Percentiles rank a stretch among this genome's conserved stretches.
Evolutionary conservation across 2,113 vertebrate genomes (phyloP).

Genomic region (Donacobius atricapilla): DNA sequence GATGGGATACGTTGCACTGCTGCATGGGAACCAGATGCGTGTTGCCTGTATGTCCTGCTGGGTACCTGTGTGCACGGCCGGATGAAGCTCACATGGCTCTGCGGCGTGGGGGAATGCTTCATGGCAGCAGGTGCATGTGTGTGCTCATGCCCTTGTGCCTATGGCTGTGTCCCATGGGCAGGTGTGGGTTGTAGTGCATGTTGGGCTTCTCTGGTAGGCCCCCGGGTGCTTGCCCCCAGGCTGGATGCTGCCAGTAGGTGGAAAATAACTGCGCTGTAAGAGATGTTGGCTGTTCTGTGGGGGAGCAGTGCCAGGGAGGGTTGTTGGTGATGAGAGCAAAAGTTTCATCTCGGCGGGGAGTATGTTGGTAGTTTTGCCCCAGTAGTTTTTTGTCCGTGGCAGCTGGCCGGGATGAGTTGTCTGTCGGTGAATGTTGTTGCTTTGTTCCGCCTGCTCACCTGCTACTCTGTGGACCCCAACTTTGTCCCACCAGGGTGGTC

Average conservation of each 20-base stretch:
- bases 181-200: neutral
- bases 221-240: neutral
- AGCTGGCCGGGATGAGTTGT: fast-evolving
- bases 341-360: fast-evolving
- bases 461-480: neutral
- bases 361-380: neutral
- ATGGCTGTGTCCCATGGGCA: neutral
- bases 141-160: neutral
- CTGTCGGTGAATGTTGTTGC: neutral
- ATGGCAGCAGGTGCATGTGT: fast-evolving
- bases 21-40: neutral
- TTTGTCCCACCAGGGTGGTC: neutral
- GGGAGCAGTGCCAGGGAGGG: no score
- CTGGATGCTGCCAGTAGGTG: neutral
- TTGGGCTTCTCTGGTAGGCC: neutral
- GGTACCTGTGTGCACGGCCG: fast-evolving
- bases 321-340: neutral
- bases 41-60: neutral
- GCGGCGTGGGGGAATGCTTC: fast-evolving
- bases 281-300: neutral
- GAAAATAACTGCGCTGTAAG: neutral
- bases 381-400: neutral
- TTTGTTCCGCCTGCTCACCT: neutral
- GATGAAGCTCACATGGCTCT: neutral
- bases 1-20: fast-evolving